phyloP scores from a whole-genome alignment of 2,888 invertebrate species.

The Candidula unifasciata region DNA sequence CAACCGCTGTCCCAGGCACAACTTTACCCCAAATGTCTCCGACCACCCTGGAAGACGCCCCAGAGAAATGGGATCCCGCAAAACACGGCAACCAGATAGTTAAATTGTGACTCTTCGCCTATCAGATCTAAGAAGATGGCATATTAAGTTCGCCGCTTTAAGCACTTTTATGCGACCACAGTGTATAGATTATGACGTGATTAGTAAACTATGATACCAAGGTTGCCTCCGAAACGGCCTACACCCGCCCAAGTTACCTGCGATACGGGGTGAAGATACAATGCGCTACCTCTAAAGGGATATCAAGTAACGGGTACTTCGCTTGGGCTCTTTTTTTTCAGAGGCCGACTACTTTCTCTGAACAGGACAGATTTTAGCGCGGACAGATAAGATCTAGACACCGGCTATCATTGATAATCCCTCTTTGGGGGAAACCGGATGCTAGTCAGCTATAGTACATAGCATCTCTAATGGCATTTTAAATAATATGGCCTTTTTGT shows the following conservation, averaged over 20 bases:
- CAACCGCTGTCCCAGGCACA: no score
- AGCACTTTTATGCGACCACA: background rate
- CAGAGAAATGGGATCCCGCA: background rate
- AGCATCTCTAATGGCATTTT: background rate
- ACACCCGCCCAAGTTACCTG: background rate
- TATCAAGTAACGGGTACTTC: background rate
- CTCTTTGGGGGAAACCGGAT: background rate
- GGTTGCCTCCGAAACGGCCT: no score
- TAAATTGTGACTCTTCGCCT: constrained; percentile 2
- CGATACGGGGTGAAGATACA: constrained; percentile 16
- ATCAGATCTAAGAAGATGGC: background rate
- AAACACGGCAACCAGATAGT: constrained; percentile 23
- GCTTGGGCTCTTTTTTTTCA: background rate
- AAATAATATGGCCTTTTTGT: background rate
- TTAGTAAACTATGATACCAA: constrained; percentile 10
- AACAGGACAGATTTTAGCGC: background rate
- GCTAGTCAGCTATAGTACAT: background rate
- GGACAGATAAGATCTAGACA: background rate
- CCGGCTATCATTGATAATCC: background rate
- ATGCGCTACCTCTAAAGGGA: background rate
- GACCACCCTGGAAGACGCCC: constrained; percentile 34
- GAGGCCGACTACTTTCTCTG: background rate
- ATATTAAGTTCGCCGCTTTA: constrained; percentile 13
- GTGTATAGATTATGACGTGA: constrained; percentile 32
- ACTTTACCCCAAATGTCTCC: background rate